Percentiles rank a stretch among this genome's conserved stretches.
Evolutionary conservation across 2,888 invertebrate genomes (phyloP).

Genomic region (Bellardia bayeri): DNA sequence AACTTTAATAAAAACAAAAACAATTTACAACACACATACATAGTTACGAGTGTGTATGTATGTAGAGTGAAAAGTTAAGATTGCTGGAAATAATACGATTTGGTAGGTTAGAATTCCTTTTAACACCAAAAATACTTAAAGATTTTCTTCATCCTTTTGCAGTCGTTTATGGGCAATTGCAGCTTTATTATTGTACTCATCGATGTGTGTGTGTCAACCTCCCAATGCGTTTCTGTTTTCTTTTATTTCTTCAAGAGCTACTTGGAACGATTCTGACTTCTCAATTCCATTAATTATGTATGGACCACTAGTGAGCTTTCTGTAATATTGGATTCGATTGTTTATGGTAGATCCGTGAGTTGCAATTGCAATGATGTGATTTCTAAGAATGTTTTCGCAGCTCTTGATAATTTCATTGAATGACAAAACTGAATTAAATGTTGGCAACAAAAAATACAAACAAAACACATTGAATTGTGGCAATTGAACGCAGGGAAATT

Average conservation of each 20-base stretch:
- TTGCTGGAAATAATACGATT: conserved; percentile 5
- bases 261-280: conserved; percentile 38
- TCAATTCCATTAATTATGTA: conserved; percentile 46
- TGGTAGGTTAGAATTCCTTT: conserved; percentile 30
- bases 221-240: conserved; percentile 64
- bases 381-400: conserved; percentile 2
- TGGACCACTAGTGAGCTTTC: conserved; percentile 2
- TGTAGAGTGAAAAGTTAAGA: background rate
- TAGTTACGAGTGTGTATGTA: too few relatives aligned
- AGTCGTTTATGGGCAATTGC: conserved; percentile 34
- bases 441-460: too few relatives aligned
- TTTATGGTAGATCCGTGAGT: conserved; percentile 39
- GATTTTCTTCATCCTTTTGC: background rate
- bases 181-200: conserved; percentile 17
- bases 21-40: background rate
- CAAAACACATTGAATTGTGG: too few relatives aligned
- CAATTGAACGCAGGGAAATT: too few relatives aligned
- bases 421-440: too few relatives aligned
- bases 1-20: conserved; percentile 63
- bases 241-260: conserved; percentile 18
- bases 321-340: background rate
- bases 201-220: conserved; percentile 57
- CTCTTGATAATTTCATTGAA: background rate
- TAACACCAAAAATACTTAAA: conserved; percentile 41
- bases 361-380: conserved; percentile 4